Base-by-base conservation (phyloP, 2,113 vertebrate species). In the Steatornis caripensis region DNA sequence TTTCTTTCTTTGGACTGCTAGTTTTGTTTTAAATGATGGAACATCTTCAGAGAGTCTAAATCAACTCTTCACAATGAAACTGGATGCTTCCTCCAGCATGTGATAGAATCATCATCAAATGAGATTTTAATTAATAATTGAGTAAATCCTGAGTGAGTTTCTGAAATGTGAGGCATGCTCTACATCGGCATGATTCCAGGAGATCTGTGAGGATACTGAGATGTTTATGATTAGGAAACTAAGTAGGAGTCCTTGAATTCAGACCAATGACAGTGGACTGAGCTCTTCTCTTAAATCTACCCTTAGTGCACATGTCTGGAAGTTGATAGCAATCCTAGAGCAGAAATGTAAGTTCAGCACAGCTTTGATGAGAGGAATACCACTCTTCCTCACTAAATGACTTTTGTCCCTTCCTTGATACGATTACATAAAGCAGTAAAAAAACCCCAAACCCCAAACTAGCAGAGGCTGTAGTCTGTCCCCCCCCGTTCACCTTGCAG, bases 121-220 rank as follows among this genome's bases (percentile, higher is more conserved):
- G 71, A 96, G 75, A 66, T 89, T 94, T 94, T 95, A 96, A 94
- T 92, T 95, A 95, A 83, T 95, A 86, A 87, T 74, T 86, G 49
- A 95, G 70, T 41, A 81, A 96, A 86, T 86, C 82, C 71, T 90
- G 29, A 45, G 79, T 68, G 85, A 83, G 54, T 55, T 64, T 95
- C 61, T 89, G 81, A 85, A 94, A 72, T 61, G 60, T 30, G 20
- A 93, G 62, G 27, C 21, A 53, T 51, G 62, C 9, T 91, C 57
- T 74, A 75, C 30, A 81, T 69, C 58, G 90, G 37, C n/a, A 34
- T 16, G 54, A 32, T 65, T 75, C 43, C 75, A 85, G 39, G 51
- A 91, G 46, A 61, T 53, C n/a, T 87, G 13, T 49, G 54, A 86
- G 39, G 54, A 70, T 34, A 62, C 29, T 30, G 62, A 84, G 26